These are phyloP conservation scores for Calephelis nemesis DNA, from an alignment of 1,140 invertebrate species.

Conservation along the genomic window DNA sequence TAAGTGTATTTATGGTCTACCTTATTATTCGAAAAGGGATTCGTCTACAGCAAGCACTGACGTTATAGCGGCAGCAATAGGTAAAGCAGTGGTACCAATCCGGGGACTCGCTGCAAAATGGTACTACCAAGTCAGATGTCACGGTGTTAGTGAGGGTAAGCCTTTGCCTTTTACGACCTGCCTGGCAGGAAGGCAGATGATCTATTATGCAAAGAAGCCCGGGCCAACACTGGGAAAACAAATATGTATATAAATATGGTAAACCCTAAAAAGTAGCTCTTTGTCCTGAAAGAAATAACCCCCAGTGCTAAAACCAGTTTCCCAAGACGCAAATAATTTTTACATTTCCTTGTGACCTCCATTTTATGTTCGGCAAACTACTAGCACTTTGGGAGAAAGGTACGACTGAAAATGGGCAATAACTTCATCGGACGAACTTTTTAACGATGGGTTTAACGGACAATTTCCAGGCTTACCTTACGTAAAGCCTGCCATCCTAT, in stretches of 20 bases:
- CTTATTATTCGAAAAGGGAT: too few species aligned
- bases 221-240: too few species aligned
- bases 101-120: too few species aligned
- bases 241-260: neutral
- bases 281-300: neutral
- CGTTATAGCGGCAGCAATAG: too few species aligned
- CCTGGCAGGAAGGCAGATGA: too few species aligned
- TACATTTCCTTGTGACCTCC: conserved; percentile 8
- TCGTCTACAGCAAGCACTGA: too few species aligned
- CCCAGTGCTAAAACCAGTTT: neutral
- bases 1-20: too few species aligned
- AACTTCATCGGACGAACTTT: conserved; percentile 5
- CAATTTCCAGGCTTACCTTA: neutral
- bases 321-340: conserved; percentile 5
- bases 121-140: too few species aligned
- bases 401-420: conserved; percentile 9
- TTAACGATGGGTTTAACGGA: neutral
- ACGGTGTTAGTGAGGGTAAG: too few species aligned
- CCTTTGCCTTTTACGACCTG: too few species aligned
- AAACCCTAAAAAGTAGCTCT: neutral
- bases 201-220: too few species aligned
- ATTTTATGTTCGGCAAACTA: conserved; percentile 9
- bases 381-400: conserved; percentile 2
- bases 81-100: too few species aligned
- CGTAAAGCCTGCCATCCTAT: neutral